A percentile compares a stretch with the other conserved stretches of the same genome.
These are phyloP conservation scores for Allygus modestus DNA, from an alignment of 2,888 invertebrate species.

Conservation along the genomic window DNA sequence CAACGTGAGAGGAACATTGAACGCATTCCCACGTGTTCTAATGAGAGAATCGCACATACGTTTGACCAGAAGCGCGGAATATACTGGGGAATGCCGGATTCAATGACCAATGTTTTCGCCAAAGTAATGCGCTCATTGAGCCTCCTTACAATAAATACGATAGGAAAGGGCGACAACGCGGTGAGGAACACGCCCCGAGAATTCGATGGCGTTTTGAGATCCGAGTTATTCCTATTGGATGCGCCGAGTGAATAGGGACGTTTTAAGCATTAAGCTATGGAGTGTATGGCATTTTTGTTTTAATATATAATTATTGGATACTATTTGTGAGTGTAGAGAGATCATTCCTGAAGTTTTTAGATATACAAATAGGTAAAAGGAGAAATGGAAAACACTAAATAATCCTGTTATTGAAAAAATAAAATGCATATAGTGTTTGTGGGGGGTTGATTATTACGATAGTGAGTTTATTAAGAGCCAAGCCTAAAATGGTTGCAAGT, in stretches of 20 bases:
- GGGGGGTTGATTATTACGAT: no score
- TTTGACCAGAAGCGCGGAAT: neutral
- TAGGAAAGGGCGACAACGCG: neutral
- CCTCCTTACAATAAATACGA: conserved; percentile 1
- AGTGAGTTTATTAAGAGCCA: no score
- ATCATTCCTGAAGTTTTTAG: no score
- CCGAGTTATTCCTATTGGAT: neutral
- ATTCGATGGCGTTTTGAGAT: conserved; percentile 5
- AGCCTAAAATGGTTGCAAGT: no score
- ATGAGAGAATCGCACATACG: conserved; percentile 29
- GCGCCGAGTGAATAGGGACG: neutral
- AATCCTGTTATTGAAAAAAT: no score
- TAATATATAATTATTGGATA: no score
- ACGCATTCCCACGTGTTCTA: conserved; percentile 43
- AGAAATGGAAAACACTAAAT: no score
- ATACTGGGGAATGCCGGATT: conserved; percentile 6
- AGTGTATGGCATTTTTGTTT: no score
- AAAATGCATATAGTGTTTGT: no score
- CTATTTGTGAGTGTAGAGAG: no score
- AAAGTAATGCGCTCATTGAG: conserved; percentile 51
- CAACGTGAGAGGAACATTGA: neutral
- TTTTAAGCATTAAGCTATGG: no score
- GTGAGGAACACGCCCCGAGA: neutral
- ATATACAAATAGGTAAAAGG: no score
- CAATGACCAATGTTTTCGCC: conserved; percentile 53